Conservation (phyloP, 2,797 vertebrate species). For the Heterohyrax brucei region DNA sequence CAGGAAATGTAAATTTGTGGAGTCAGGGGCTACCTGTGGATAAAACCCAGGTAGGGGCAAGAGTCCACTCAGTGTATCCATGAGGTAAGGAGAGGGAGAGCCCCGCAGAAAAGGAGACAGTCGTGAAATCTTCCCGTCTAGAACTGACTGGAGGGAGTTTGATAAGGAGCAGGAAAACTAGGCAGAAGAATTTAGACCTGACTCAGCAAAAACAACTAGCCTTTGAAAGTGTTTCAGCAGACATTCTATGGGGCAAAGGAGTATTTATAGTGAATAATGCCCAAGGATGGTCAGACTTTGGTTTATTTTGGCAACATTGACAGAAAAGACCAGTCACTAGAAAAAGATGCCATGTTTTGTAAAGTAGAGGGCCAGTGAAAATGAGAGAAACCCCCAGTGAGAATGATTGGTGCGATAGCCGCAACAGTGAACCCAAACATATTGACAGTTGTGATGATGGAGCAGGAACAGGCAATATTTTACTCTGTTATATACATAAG, state of each 20-base stretch:
- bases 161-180: neutral
- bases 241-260: neutral
- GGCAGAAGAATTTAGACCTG: conserved; percentile 15
- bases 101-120: neutral
- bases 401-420: neutral
- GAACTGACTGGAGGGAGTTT: neutral
- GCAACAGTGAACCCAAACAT: neutral
- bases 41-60: neutral
- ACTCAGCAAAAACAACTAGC: neutral
- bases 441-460: neutral
- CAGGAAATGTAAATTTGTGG: neutral
- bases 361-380: neutral
- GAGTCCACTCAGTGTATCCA: neutral
- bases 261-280: neutral
- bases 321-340: neutral
- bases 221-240: conserved; percentile 20
- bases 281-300: neutral
- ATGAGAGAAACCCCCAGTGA: neutral
- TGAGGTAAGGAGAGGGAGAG: neutral
- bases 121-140: neutral
- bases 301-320: neutral
- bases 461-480: neutral
- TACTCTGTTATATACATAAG: neutral
- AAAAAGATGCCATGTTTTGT: neutral
- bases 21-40: neutral